Evolutionary conservation across 35 echinoderm and acorn worm genomes (phyloP).

Genomic region (Diadema setosum): DNA sequence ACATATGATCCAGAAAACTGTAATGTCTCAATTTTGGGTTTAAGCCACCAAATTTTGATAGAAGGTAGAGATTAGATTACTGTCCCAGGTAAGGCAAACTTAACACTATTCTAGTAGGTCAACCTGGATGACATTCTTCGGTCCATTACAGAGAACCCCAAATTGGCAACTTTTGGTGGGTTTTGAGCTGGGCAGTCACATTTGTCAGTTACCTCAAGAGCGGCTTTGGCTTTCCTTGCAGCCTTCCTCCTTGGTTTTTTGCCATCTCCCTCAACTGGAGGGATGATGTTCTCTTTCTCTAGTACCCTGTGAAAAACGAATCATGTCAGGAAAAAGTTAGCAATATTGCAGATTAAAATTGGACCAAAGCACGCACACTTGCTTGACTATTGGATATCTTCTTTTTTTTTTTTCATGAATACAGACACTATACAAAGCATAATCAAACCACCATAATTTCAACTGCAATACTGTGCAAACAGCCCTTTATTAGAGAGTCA

Average conservation of each 20-base stretch:
- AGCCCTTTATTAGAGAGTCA: too few relatives aligned
- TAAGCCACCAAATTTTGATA: neutral
- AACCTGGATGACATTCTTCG: neutral
- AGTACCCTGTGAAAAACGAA: neutral
- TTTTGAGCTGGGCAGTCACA: too few relatives aligned
- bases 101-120: neutral
- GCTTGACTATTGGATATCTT: too few relatives aligned
- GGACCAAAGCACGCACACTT: too few relatives aligned
- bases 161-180: too few relatives aligned
- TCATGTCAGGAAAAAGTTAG: too few relatives aligned
- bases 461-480: too few relatives aligned
- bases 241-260: neutral
- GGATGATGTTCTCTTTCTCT: neutral
- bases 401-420: too few relatives aligned
- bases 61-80: neutral
- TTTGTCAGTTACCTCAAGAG: neutral
- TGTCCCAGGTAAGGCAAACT: neutral
- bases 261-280: neutral
- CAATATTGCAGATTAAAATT: too few relatives aligned
- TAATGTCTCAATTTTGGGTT: neutral
- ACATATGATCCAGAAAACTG: neutral
- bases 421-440: too few relatives aligned
- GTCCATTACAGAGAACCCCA: neutral
- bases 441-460: too few relatives aligned
- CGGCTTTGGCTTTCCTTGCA: slow-evolving; percentile 1